These are phyloP conservation scores for Heteromurus nitidus DNA, from an alignment of 2,888 invertebrate species.

Conservation along the genomic window DNA sequence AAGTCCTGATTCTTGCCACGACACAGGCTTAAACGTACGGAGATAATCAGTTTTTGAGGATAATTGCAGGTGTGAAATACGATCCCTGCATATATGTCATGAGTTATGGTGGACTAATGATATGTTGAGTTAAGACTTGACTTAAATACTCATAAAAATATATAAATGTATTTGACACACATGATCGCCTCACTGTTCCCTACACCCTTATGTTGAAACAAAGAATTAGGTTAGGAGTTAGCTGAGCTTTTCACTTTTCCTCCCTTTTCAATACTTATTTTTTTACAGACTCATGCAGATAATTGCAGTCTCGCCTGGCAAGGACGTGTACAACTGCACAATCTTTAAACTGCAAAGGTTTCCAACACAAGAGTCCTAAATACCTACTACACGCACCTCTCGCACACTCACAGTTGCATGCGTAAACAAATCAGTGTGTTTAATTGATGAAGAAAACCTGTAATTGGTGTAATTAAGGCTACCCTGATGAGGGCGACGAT, in stretches of 20 bases:
- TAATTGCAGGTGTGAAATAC: background rate
- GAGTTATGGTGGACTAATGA: background rate
- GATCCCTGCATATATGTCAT: background rate
- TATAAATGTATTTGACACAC: too few relatives aligned
- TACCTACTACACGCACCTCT: constrained; percentile 3
- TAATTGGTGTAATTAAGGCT: constrained; percentile 8
- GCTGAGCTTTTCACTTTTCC: too few relatives aligned
- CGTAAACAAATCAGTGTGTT: background rate
- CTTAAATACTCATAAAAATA: background rate
- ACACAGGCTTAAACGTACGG: too few relatives aligned
- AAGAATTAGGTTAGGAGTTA: constrained; percentile 46
- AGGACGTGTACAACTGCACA: background rate
- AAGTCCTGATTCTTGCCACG: too few relatives aligned
- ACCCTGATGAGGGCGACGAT: constrained; percentile 2
- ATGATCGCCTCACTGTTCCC: too few relatives aligned
- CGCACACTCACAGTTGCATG: background rate
- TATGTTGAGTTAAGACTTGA: background rate
- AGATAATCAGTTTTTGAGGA: background rate
- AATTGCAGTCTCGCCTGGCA: constrained; percentile 27
- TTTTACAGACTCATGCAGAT: constrained; percentile 45
- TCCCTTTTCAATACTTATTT: too few relatives aligned
- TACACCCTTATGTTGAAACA: constrained; percentile 8
- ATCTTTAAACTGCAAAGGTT: background rate
- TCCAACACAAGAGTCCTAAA: background rate
- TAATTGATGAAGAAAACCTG: constrained; percentile 5